Base-by-base conservation (phyloP, 2,888 invertebrate genomes). In the Hedychridium roseum region DNA sequence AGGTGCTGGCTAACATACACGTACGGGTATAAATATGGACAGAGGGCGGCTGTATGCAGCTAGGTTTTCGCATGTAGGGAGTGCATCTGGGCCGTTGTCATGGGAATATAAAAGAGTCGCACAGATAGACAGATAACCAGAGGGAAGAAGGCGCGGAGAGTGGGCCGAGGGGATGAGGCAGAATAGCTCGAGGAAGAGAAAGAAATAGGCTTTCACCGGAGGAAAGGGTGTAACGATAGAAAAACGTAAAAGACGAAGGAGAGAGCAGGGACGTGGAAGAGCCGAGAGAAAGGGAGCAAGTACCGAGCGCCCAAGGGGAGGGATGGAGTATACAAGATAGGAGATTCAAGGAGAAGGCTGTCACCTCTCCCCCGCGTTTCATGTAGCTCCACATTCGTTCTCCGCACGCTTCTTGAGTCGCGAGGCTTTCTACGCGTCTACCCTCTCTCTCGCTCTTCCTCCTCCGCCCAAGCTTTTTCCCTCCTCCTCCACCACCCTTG, bases 281-380 rank as follows among this genome's bases (percentile, higher is more conserved):
- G 36, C 21, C 28, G 30, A 31, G 39, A 35, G 32, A 47, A 44
- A 46, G 47, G 18, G 17, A 49, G 26, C 28, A 15, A 12, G 31
- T 20, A 42, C 21, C 37, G 35, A 40, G 28, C 20, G 40, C 35
- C 28, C 20, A 43, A 53, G 32, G 49, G 48, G 53, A 40, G 34
- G 43, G 31, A 36, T n/a, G n/a, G 37, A 51, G 43, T 15, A 30
- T 31, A 34, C 20, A 45, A 30, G 40, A 41, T 39, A 54, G 53
- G 54, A 65, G 51, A 55, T 60, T 50, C 58, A 54, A 55, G 54
- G 54, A 63, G 63, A 55, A 61, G 62, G 57, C 64, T 70, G 68
- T 70, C 70, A 67, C 66, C 67, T 68, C 55, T n/a, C n/a, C n/a
- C n/a, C 59, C 50, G 55, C 50, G 35, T 49, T 50, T 44, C 54